Evolutionary conservation across 2,113 vertebrate species (phyloP), one percentile per base, ranked within the genome.

Genomic region (Ptilonorhynchus violaceus): DNA sequence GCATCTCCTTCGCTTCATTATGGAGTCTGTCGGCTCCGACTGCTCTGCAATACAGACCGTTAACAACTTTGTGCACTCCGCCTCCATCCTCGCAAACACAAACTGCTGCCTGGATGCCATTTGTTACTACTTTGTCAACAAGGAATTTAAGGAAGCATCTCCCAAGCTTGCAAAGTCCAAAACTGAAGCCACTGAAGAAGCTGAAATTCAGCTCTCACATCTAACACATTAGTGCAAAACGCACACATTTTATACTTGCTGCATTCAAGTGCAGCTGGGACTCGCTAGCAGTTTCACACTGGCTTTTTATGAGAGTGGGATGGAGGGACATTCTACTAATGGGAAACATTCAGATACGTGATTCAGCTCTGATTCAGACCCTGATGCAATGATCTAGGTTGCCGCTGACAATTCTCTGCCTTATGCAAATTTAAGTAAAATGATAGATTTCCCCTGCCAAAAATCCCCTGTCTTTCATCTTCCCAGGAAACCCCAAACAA

Each of bases 91-190:
- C 0, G 92, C 98, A 55, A 98, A 95, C 59, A 96, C 76, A 1
- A 98, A 98, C 94, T 98, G 97, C 60, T 97, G 95, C 74, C 84
- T 98, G 63, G 98, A 98, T 50, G 94, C 97, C 44, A 58, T 98
- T 62, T 96, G 92, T 31, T 98, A 97, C 94, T 98, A 98, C 50
- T 98, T 98, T 27, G 96, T 97, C 49, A 97, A 81, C 72, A 87
- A 88, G 53, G 97, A 97, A 64, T 97, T 97, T 46, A 95, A 97
- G 60, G 94, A 96, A 70, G 96, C 81, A 1, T 96, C 95, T 86
- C 10, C 91, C 66, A 94, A 82, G 39, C 47, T 91, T 33, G 27
- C n/a, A 1, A 85, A 35, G 39, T 59, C 91, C 53, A 96, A 86
- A 87, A 76, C 25, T 21, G 67, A 84, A 39, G 31, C 15, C 25